Percentiles rank a stretch among this genome's conserved stretches.
Evolutionary conservation across 2,888 invertebrate genomes (phyloP).

Genomic region (Nephrotoma flavescens): DNA sequence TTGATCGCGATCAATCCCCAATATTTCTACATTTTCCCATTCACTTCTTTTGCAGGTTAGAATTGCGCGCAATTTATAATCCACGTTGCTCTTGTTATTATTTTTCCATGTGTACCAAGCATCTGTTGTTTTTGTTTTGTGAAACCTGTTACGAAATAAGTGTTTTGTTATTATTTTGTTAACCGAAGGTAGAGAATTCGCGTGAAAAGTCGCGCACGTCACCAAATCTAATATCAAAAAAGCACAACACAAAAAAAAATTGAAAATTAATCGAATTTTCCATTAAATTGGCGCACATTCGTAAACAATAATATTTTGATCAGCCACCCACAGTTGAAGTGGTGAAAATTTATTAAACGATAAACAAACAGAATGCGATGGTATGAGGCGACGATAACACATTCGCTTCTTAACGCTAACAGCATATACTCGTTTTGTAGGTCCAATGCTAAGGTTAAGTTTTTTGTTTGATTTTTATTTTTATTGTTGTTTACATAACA

Average conservation of each 20-base stretch:
- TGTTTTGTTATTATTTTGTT: background rate
- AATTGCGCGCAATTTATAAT: background rate
- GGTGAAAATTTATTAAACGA: background rate
- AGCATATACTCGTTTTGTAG: background rate
- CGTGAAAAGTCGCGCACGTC: background rate
- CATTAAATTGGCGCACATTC: background rate
- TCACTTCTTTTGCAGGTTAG: no score
- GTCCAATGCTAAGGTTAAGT: background rate
- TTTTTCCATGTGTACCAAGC: background rate
- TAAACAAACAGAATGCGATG: background rate
- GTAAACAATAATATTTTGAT: background rate
- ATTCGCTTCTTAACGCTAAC: background rate
- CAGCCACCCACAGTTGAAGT: background rate
- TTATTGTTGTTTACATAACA: background rate
- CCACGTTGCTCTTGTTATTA: background rate
- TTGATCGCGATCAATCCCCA: background rate
- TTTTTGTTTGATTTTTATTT: background rate
- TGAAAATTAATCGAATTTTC: background rate
- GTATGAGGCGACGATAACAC: background rate
- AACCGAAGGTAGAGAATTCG: background rate
- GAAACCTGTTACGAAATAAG: background rate
- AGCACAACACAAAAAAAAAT: background rate
- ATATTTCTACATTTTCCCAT: no score
- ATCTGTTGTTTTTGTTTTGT: background rate
- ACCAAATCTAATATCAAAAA: background rate